Percentiles rank a stretch among this genome's conserved stretches.
These are phyloP conservation scores for Drosophila ohnishii DNA, from an alignment of 1,140 invertebrate species.

Conservation along the genomic window DNA sequence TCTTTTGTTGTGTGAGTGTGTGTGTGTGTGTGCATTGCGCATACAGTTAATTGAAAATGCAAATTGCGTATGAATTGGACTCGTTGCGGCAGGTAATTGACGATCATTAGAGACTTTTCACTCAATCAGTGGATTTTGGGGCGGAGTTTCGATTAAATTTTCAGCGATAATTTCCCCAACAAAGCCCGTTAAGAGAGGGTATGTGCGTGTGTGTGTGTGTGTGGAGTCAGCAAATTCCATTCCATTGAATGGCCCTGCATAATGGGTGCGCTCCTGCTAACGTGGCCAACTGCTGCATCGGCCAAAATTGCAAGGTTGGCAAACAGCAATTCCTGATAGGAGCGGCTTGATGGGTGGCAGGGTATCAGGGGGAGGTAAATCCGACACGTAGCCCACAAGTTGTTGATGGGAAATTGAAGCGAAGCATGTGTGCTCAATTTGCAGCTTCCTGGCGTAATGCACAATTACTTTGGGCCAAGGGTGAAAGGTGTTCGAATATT, in stretches of 20 bases:
- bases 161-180: slow-evolving; percentile 41
- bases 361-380: not conserved
- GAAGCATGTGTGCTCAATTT: slow-evolving; percentile 49
- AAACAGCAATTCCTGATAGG: slow-evolving; percentile 23
- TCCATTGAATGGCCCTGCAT: slow-evolving; percentile 46
- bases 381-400: slow-evolving; percentile 43
- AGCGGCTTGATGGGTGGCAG: not conserved
- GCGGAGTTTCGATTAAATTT: slow-evolving; percentile 47
- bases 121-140: slow-evolving; percentile 52
- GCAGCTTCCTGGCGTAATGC: slow-evolving; percentile 41
- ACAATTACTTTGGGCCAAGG: slow-evolving; percentile 38
- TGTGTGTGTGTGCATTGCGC: slow-evolving; percentile 16
- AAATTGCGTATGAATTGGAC: slow-evolving; percentile 62
- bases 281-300: slow-evolving; percentile 46
- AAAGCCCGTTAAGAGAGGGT: slow-evolving; percentile 16
- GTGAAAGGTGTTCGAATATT: slow-evolving; percentile 36
- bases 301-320: slow-evolving; percentile 51
- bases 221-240: slow-evolving; percentile 37
- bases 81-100: slow-evolving; percentile 48
- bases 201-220: not conserved
- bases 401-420: slow-evolving; percentile 55
- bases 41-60: slow-evolving; percentile 76
- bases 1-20: slow-evolving; percentile 16
- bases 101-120: slow-evolving; percentile 57
- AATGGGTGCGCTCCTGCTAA: slow-evolving; percentile 46